Evolutionary conservation across 1,140 invertebrate species (phyloP), one percentile per base, ranked within the genome.

Genomic region (Venustaconcha ellipsiformis): DNA sequence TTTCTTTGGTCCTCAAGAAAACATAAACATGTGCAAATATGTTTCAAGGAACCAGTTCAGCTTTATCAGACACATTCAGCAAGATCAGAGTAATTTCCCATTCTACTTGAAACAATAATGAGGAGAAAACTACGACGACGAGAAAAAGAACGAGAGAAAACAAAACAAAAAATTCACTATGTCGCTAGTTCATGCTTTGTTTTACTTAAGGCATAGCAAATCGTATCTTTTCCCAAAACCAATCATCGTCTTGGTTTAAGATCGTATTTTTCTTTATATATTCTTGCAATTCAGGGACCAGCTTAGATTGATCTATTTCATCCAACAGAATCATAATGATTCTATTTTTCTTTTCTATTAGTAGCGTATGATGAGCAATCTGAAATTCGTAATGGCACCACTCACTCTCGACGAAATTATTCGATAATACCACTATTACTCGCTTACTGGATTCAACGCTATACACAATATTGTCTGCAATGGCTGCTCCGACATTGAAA

Each of bases 151-250:
- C 26, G 26, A 48, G 6, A 8, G 6, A 11, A 48, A 48, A 48
- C 37, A 48, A 8, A 48, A 48, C 6, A 48, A 48, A 48, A 48
- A 48, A 48, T 8, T 8, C 26, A 30, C 4, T 0, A 48, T 11
- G 37, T 48, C 4, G 4, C 6, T 48, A 48, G 37, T 6, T 6
- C 65, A 13, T 56, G 37, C 13, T 30, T 30, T 67, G 23, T 67
- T 67, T 56, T n/a, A 80, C 72, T 64, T 82, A 78, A 23, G 96
- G 96, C 86, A 98, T 90, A 48, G 95, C 95, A 88, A 96, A 98
- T 78, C 94, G 93, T 57, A 98, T 91, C 89, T 97, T 97, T 86
- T 97, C 95, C 96, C 96, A 98, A 89, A 98, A 98, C 64, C 95
- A 91, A 87, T 96, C 96, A 62, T 85, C 80, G 68, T 92, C 88